These are phyloP conservation scores for Solenodon paradoxus DNA, from an alignment of 2,113 vertebrate species.

Conservation along the genomic window DNA sequence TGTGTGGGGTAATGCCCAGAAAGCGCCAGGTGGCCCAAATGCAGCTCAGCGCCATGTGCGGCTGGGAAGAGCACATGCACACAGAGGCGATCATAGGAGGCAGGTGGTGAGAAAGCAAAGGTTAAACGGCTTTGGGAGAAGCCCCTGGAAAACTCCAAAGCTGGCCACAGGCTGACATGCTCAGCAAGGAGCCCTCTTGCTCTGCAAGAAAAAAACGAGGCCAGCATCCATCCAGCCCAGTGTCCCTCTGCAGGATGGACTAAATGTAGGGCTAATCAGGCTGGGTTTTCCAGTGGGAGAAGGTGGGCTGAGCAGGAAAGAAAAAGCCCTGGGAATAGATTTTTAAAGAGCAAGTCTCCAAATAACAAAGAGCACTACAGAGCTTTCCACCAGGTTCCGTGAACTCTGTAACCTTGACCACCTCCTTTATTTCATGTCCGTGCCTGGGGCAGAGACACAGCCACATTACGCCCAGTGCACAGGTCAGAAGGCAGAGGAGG, in stretches of 20 bases:
- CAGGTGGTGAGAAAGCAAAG: neutral
- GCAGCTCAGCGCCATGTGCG: neutral
- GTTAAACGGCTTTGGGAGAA: neutral
- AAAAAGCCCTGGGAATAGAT: neutral
- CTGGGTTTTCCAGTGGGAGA: neutral
- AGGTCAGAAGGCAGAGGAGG: neutral
- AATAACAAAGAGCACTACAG: fast-evolving
- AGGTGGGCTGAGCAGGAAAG: neutral
- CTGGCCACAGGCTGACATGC: neutral
- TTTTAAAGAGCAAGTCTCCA: neutral
- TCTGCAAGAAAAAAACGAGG: conserved; percentile 11
- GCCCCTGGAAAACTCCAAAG: neutral
- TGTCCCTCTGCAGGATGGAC: neutral
- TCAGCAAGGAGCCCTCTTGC: neutral
- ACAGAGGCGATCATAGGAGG: neutral
- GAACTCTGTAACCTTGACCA: fast-evolving
- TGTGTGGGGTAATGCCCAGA: fast-evolving
- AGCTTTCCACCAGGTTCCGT: neutral
- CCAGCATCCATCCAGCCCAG: neutral
- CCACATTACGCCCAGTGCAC: neutral
- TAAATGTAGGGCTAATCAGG: neutral
- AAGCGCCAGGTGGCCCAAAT: neutral
- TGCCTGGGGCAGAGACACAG: neutral
- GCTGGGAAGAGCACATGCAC: neutral
- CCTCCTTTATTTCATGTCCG: neutral